Conservation (phyloP, 2,888 invertebrate species). For the Carterocephalus palaemon region DNA sequence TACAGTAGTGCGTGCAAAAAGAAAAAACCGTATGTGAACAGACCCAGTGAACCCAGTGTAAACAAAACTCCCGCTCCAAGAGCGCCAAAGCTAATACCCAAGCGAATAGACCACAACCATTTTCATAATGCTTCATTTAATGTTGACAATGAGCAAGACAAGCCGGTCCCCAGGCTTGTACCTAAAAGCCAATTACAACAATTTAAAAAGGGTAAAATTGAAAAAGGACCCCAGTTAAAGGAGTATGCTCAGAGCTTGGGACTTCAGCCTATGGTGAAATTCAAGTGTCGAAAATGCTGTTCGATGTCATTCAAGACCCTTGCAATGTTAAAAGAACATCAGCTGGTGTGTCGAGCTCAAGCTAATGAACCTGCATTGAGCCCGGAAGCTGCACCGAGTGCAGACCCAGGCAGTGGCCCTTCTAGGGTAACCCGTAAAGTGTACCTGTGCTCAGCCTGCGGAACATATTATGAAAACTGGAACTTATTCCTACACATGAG, state of each 20-base stretch:
- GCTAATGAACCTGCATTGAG: conserved; percentile 64
- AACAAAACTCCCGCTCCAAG: conserved; percentile 46
- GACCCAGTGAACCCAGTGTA: conserved; percentile 53
- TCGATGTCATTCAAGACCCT: conserved; percentile 83
- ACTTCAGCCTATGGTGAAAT: conserved; percentile 84
- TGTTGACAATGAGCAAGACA: conserved; percentile 60
- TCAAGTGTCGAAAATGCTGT: conserved; percentile 86
- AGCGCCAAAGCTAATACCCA: conserved; percentile 66
- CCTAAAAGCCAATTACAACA: conserved; percentile 70
- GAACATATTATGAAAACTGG: conserved; percentile 92
- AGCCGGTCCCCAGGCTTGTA: conserved; percentile 70
- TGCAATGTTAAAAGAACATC: conserved; percentile 83
- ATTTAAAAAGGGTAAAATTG: conserved; percentile 67
- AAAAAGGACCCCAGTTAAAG: conserved; percentile 63
- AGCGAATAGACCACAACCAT: conserved; percentile 51
- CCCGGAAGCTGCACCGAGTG: conserved; percentile 55
- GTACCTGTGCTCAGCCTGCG: conserved; percentile 89
- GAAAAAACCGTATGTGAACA: conserved; percentile 53
- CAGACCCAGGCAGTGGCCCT: conserved; percentile 58
- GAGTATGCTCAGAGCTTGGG: conserved; percentile 87
- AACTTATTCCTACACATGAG: conserved; percentile 91
- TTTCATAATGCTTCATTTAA: conserved; percentile 62
- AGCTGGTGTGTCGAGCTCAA: conserved; percentile 79
- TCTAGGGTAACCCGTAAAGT: conserved; percentile 87
- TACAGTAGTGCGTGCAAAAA: conserved; percentile 59